Percentiles rank a stretch among this genome's conserved stretches.
Conservation (phyloP, 2,113 vertebrate genomes). For the Bungarus multicinctus region DNA sequence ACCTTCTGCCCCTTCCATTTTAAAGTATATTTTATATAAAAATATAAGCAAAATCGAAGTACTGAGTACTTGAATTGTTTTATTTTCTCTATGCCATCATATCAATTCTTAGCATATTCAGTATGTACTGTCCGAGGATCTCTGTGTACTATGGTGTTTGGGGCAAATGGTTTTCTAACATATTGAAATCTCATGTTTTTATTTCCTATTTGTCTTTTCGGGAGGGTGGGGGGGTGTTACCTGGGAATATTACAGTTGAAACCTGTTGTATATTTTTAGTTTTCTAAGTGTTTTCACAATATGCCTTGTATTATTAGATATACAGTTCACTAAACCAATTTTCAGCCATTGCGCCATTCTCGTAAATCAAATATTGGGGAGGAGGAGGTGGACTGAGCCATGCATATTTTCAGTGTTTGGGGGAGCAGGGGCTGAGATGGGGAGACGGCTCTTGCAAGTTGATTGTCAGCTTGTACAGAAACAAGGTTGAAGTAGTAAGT, state of each 20-base stretch:
- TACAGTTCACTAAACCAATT: not conserved
- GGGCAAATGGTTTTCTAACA: not conserved
- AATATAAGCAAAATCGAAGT: not conserved
- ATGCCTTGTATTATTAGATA: not conserved
- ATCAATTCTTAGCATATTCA: not conserved
- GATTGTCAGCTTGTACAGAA: not conserved
- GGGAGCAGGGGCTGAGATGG: not conserved
- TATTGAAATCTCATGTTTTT: not conserved
- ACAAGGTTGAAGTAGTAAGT: not conserved
- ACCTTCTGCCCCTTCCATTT: not conserved
- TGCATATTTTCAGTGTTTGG: not conserved
- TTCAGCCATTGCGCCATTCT: not conserved
- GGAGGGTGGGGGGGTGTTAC: not conserved
- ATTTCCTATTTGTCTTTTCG: not conserved
- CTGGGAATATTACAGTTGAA: not conserved
- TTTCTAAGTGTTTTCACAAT: not conserved
- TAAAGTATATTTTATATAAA: not conserved
- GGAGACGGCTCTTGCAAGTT: not conserved
- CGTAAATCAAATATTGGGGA: not conserved
- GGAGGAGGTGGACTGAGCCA: not conserved
- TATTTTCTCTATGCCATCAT: not conserved
- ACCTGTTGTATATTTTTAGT: not conserved
- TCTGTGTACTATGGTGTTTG: not conserved
- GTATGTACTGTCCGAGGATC: not conserved
- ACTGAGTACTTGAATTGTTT: not conserved